phyloP scores from a whole-genome alignment of 2,888 invertebrate species.

The Oligia strigilis region DNA sequence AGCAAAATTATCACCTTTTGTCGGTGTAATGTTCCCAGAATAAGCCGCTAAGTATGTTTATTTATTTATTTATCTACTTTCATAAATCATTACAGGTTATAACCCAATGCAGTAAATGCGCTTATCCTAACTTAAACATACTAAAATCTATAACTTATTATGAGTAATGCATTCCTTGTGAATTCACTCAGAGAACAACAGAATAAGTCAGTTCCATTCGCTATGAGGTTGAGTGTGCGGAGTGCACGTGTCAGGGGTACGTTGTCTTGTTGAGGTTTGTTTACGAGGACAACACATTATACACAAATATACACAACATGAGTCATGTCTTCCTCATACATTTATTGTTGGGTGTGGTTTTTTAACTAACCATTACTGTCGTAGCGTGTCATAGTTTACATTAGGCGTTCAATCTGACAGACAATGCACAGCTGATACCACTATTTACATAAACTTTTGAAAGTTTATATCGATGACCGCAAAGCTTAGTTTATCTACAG shows the following conservation, averaged over 20 bases:
- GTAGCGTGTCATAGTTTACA: neutral
- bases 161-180: too few relatives aligned
- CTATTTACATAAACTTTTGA: neutral
- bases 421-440: neutral
- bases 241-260: neutral
- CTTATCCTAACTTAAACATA: too few relatives aligned
- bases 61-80: too few relatives aligned
- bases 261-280: neutral
- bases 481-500: neutral
- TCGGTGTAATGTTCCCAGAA: constrained; percentile 30
- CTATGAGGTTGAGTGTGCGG: too few relatives aligned
- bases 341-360: neutral
- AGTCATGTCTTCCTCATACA: neutral
- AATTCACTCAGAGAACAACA: too few relatives aligned
- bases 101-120: too few relatives aligned
- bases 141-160: too few relatives aligned
- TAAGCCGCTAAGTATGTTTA: constrained; percentile 2
- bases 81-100: too few relatives aligned
- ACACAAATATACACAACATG: neutral
- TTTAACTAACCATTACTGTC: neutral
- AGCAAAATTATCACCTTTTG: constrained; percentile 28
- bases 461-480: neutral
- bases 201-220: too few relatives aligned
- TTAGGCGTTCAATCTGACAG: neutral
- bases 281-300: neutral